A percentile compares a stretch with the other conserved stretches of the same genome.
These are phyloP conservation scores for Urocyon cinereoargenteus DNA, from an alignment of 2,797 vertebrate genomes.

Conservation along the genomic window DNA sequence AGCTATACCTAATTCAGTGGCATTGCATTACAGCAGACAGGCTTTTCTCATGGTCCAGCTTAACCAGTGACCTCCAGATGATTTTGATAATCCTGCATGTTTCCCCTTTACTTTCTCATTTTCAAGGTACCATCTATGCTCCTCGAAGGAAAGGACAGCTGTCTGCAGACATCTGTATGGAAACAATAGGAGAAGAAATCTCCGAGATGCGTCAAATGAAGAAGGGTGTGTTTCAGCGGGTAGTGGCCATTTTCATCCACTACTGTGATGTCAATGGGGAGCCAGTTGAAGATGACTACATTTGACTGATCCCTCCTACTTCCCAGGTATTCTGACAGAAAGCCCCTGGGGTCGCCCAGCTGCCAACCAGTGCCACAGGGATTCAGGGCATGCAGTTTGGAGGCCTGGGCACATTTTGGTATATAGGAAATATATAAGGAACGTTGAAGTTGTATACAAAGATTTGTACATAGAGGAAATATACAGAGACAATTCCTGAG, in stretches of 20 bases:
- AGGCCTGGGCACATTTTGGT: slow-evolving; percentile 77
- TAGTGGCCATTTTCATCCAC: slow-evolving; percentile 98
- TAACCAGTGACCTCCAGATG: background rate
- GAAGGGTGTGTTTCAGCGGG: slow-evolving; percentile 95
- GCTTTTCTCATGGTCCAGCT: background rate
- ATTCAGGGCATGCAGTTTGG: slow-evolving; percentile 70
- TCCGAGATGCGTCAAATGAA: slow-evolving; percentile 96
- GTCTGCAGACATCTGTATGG: slow-evolving; percentile 99
- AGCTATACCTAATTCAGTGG: background rate
- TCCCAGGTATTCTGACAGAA: slow-evolving; percentile 66
- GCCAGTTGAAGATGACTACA: slow-evolving; percentile 98
- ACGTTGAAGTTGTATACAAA: slow-evolving; percentile 88
- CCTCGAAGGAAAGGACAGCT: slow-evolving; percentile 97
- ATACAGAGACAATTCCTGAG: slow-evolving; percentile 84
- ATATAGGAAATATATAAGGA: slow-evolving; percentile 87
- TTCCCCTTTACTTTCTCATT: background rate
- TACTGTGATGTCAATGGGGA: slow-evolving; percentile 98
- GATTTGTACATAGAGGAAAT: slow-evolving; percentile 88
- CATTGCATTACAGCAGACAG: background rate
- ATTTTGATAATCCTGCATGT: background rate
- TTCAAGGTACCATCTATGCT: slow-evolving; percentile 96
- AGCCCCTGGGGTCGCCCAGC: slow-evolving; percentile 58
- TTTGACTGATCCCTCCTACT: slow-evolving; percentile 86
- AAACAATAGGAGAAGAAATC: slow-evolving; percentile 99
- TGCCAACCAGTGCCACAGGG: slow-evolving; percentile 67